A percentile compares a stretch with the other conserved stretches of the same genome.
phyloP scores from a whole-genome alignment of 1,140 invertebrate genomes.

The Diploscapter pachys region DNA sequence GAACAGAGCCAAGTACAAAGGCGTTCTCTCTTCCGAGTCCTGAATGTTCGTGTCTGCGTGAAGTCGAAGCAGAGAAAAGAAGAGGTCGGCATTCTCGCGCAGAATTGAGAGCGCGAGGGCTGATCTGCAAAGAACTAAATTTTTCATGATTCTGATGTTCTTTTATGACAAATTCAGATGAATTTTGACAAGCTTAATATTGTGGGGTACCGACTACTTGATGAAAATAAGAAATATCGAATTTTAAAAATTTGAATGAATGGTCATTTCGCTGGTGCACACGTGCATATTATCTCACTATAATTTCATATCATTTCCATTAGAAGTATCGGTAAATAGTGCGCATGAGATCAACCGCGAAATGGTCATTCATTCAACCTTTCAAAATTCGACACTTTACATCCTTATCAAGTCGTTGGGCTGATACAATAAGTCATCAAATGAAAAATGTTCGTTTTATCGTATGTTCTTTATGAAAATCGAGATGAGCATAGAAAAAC shows the following conservation, averaged over 20 bases:
- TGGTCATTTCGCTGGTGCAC: not conserved
- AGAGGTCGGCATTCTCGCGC: not conserved
- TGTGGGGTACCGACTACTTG: not conserved
- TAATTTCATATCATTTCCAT: too few relatives aligned
- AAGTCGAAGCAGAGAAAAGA: constrained; percentile 4
- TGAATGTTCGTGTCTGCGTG: not conserved
- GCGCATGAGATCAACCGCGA: too few relatives aligned
- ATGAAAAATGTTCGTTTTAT: too few relatives aligned
- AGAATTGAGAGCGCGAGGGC: not conserved
- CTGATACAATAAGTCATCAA: too few relatives aligned
- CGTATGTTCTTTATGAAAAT: too few relatives aligned
- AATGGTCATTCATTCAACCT: too few relatives aligned
- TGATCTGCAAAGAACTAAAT: not conserved
- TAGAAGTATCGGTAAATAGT: too few relatives aligned
- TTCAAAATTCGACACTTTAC: too few relatives aligned
- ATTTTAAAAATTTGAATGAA: not conserved
- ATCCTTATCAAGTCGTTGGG: too few relatives aligned
- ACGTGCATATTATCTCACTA: too few relatives aligned
- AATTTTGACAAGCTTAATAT: not conserved
- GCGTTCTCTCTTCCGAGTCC: not conserved
- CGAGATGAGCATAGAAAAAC: too few relatives aligned
- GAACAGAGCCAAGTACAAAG: constrained; percentile 8
- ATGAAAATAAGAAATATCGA: not conserved
- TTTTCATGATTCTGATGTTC: too few relatives aligned
- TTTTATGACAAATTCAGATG: not conserved